Evolutionary conservation across 2,888 invertebrate species (phyloP), one percentile per base, ranked within the genome.

Genomic region (Eupithecia pulchellata): DNA sequence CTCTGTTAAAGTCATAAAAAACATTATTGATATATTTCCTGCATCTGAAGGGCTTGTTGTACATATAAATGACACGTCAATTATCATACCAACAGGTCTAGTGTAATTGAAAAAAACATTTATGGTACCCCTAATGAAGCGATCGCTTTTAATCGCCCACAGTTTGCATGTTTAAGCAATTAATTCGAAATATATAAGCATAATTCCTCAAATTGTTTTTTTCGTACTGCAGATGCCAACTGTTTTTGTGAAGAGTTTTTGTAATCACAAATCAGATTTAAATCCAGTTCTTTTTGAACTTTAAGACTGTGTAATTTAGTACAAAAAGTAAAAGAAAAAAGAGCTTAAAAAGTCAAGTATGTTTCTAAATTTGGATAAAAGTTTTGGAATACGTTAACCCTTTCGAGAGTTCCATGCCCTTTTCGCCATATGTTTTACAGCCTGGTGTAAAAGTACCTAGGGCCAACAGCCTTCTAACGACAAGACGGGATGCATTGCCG

Each of bases 1-100:
- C 78, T 77, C 71, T 70, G 79, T 75, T 75, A 67, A 74, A 77
- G 73, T 76, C 78, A 75, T 78, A 71, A 76, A 76, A 75, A 73
- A 34, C 36, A 68, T 75, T 73, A 75, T 77, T 69, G 70, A 74
- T 75, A 58, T 29, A 69, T 69, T 79, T 79, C 77, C 79, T 77
- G 74, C 52, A 65, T 73, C 27, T 29, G 32, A 68, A 64, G 64
- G 63, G 66, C 68, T 71, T 75, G 36, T 75, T 73, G 64, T 68
- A 2, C 60, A 20, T 42, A 66, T 71, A 71, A 66, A 68, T 65
- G 61, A 69, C 42, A 60, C 20, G 66, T 68, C 25, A 65, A 70
- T 73, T 27, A 30, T 47, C 58, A 17, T 52, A 39, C 55, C 47
- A 57, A 64, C 47, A 65, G 9, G 14, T 68, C n/a, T 39, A 17